A percentile compares a stretch with the other conserved stretches of the same genome.
Evolutionary conservation across 1,140 invertebrate genomes (phyloP).

Genomic region (Aphelinus certus): DNA sequence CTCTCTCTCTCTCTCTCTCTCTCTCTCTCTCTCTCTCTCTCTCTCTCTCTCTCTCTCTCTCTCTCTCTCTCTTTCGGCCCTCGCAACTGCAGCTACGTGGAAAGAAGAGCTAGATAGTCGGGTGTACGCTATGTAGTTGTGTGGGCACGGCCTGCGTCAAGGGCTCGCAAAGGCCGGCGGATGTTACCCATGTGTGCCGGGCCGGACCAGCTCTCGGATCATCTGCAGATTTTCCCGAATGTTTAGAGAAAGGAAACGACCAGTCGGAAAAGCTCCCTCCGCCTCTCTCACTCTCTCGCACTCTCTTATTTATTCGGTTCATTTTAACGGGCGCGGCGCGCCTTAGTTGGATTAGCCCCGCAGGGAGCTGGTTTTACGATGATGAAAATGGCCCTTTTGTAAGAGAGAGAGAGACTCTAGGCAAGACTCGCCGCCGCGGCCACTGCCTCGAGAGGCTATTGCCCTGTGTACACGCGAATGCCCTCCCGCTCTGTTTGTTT

Average conservation of each 20-base stretch:
- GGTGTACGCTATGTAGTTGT: neutral
- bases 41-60: too few species aligned
- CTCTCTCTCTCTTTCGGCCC: too few species aligned
- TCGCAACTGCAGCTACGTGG: too few species aligned
- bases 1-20: too few species aligned
- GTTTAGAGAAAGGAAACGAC: conserved; percentile 26
- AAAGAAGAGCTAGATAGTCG: too few species aligned
- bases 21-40: too few species aligned
- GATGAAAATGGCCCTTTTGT: conserved; percentile 35
- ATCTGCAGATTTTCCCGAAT: conserved; percentile 40
- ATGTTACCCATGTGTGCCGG: conserved; percentile 34
- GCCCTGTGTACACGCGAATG: too few species aligned
- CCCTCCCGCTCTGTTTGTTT: neutral
- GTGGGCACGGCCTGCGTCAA: neutral
- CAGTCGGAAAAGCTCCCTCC: neutral
- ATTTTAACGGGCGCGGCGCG: conserved; percentile 33
- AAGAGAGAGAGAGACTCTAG: neutral
- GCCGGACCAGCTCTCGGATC: conserved; percentile 24
- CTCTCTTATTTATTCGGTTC: conserved; percentile 40
- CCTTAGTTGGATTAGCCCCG: conserved; percentile 31
- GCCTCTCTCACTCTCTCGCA: neutral
- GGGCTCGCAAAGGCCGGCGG: conserved; percentile 36
- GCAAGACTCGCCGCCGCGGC: too few species aligned
- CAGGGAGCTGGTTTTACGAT: conserved; percentile 24
- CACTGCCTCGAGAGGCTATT: too few species aligned